These are phyloP conservation scores for Cantharis lateralis DNA, from an alignment of 2,888 invertebrate species.

Conservation along the genomic window DNA sequence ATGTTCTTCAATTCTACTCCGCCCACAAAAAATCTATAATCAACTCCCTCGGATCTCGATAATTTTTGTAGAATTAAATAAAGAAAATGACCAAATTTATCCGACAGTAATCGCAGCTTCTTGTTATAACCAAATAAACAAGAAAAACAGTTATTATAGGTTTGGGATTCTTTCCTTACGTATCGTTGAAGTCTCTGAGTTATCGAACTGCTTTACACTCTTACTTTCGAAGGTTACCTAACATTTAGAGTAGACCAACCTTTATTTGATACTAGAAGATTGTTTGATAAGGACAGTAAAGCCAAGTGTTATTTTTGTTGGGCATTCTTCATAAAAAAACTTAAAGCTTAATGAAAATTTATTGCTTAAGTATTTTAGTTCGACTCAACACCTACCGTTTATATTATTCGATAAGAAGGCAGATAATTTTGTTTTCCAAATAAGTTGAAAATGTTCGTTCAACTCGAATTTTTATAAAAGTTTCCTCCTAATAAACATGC, in stretches of 20 bases:
- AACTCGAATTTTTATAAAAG: neutral
- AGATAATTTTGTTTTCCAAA: neutral
- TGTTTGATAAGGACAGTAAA: neutral
- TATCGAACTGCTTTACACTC: slow-evolving; percentile 10
- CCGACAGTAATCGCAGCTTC: slow-evolving; percentile 3
- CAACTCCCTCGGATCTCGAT: slow-evolving; percentile 30
- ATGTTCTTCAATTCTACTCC: slow-evolving; percentile 43
- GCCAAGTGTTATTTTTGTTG: neutral
- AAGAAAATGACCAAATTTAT: neutral
- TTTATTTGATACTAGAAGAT: neutral
- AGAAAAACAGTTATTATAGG: neutral
- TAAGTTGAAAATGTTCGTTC: neutral
- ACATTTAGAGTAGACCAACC: neutral
- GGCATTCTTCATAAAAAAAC: neutral
- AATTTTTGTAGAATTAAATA: neutral
- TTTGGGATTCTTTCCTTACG: neutral
- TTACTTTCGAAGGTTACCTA: slow-evolving; percentile 17
- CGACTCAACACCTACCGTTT: neutral
- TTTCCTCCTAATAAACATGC: neutral
- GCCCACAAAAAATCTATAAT: slow-evolving; percentile 43
- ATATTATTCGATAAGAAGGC: neutral
- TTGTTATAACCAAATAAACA: slow-evolving; percentile 11
- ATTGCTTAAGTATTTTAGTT: neutral
- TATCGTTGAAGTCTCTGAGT: slow-evolving; percentile 1
- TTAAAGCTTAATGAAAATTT: neutral